Evolutionary conservation across 2,888 invertebrate species (phyloP).

Genomic region (Acanthococcus lagerstroemiae): DNA sequence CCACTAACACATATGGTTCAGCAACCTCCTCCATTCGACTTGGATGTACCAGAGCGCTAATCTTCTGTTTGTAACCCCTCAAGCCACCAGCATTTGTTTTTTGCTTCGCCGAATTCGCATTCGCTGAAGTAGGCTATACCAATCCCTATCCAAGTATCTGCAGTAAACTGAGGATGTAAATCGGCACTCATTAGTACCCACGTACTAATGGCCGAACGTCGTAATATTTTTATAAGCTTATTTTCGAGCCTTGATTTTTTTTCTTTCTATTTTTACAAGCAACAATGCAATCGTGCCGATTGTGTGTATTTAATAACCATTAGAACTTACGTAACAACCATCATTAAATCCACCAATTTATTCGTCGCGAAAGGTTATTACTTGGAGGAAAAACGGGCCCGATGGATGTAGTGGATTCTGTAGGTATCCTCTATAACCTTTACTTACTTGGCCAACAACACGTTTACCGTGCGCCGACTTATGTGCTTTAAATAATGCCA

Average conservation of each 20-base stretch:
- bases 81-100: too few relatives aligned
- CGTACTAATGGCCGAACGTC: neutral
- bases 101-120: too few relatives aligned
- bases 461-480: slow-evolving; percentile 10
- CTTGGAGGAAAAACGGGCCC: too few relatives aligned
- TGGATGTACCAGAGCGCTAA: too few relatives aligned
- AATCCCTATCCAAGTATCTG: too few relatives aligned
- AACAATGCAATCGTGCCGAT: neutral
- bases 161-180: too few relatives aligned
- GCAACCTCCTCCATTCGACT: too few relatives aligned
- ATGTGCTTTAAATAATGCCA: slow-evolving; percentile 4
- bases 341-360: slow-evolving; percentile 10
- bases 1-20: too few relatives aligned
- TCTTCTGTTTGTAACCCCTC: too few relatives aligned
- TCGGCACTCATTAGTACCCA: slow-evolving; percentile 12
- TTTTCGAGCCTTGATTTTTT: neutral
- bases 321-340: slow-evolving; percentile 17
- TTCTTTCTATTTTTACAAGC: neutral
- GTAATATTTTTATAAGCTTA: neutral
- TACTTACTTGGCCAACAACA: neutral
- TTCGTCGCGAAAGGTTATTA: slow-evolving; percentile 12
- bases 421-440: too few relatives aligned
- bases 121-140: too few relatives aligned
- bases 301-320: neutral
- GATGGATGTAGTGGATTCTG: too few relatives aligned